phyloP scores from a whole-genome alignment of 64 coral and sea anemone species.

The Montipora foliosa region DNA sequence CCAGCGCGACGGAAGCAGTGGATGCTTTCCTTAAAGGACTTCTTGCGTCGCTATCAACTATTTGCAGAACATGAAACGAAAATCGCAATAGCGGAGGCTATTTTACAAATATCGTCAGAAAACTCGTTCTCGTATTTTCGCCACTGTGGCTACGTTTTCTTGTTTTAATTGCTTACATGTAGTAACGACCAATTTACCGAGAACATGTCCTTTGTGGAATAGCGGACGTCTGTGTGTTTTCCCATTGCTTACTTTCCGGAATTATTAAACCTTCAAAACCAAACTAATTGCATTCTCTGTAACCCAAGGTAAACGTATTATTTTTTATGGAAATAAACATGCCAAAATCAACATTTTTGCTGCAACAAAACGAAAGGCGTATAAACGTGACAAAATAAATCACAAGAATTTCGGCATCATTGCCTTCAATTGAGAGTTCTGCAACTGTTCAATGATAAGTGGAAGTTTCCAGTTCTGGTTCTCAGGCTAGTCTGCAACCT shows the following conservation, averaged over 20 bases:
- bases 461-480: conserved; percentile 30
- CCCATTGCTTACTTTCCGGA: conserved; percentile 4
- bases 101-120: not conserved
- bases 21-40: not conserved
- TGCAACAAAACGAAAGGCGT: not conserved
- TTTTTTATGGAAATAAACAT: not conserved
- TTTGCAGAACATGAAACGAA: not conserved
- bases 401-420: conserved; percentile 11
- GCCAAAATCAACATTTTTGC: not conserved
- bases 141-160: conserved; percentile 24
- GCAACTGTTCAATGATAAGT: conserved; percentile 18
- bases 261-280: conserved; percentile 11
- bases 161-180: not conserved
- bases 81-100: not conserved
- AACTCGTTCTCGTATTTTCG: not conserved
- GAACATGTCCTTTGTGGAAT: not conserved
- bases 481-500: conserved; percentile 24
- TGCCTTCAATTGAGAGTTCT: conserved; percentile 27
- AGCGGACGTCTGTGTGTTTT: conserved; percentile 10
- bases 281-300: not conserved
- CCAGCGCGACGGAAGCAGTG: not conserved
- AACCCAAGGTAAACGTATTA: not conserved
- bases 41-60: not conserved
- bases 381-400: not conserved
- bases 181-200: not conserved